Evolutionary conservation across 2,797 vertebrate species (phyloP).

Genomic region (Centropyge bicolor): DNA sequence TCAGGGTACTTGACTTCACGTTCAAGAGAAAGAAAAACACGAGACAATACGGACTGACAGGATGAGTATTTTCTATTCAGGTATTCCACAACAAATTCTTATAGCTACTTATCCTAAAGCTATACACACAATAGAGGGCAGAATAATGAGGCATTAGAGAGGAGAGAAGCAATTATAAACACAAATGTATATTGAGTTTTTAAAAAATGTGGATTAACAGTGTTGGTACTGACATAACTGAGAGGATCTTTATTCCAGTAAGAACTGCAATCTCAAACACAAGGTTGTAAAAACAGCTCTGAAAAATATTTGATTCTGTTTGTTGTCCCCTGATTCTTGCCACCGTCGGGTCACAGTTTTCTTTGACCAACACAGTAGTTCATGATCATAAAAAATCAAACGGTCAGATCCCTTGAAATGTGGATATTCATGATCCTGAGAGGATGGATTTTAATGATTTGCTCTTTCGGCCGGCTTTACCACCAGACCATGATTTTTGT

Average conservation of each 20-base stretch:
- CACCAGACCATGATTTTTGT: neutral
- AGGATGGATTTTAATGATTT: neutral
- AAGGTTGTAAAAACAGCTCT: slow-evolving; percentile 1
- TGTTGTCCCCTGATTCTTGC: neutral
- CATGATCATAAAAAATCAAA: neutral
- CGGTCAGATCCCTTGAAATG: neutral
- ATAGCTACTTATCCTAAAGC: neutral
- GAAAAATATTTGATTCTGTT: neutral
- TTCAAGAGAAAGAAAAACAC: neutral
- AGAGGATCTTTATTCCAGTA: neutral
- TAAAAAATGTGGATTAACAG: neutral
- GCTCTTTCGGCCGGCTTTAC: neutral
- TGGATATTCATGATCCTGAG: neutral
- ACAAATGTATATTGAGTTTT: neutral
- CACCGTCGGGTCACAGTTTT: neutral
- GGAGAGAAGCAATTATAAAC: neutral
- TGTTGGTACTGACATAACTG: neutral
- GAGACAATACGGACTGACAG: neutral
- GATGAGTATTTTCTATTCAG: neutral
- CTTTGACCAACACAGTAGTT: neutral
- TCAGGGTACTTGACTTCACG: neutral
- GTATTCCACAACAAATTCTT: neutral
- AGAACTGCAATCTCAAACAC: neutral
- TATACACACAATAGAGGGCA: neutral
- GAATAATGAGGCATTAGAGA: neutral